phyloP scores from a whole-genome alignment of 92 coral and sea anemone genomes.

The Phymanthus crucifer region DNA sequence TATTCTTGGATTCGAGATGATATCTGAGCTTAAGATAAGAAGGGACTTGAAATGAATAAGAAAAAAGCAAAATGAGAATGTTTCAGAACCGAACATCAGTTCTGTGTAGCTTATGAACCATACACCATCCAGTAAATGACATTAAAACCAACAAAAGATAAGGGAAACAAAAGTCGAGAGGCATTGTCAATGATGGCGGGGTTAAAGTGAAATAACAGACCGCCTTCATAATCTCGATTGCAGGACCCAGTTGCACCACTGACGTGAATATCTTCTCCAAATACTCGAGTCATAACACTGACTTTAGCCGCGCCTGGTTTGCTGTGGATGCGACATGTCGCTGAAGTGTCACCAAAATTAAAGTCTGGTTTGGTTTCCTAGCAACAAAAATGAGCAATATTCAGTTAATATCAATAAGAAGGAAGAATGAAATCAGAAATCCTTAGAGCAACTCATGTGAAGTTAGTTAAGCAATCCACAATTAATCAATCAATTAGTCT shows the following conservation, averaged over 20 bases:
- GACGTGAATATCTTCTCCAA: constrained; percentile 24
- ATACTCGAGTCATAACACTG: constrained; percentile 44
- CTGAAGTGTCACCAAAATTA: constrained; percentile 16
- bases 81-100: no score
- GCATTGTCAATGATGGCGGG: constrained; percentile 66
- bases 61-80: no score
- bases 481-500: no score
- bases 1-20: no score
- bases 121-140: constrained; percentile 83
- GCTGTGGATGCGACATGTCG: constrained; percentile 19
- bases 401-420: background rate
- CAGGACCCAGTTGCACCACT: constrained; percentile 3
- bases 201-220: constrained; percentile 29
- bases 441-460: no score
- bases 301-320: constrained; percentile 18
- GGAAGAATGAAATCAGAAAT: no score
- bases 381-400: background rate
- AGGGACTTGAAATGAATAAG: background rate
- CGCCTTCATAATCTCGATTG: background rate
- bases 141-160: constrained; percentile 82
- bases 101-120: constrained; percentile 12
- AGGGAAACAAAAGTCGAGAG: constrained; percentile 83
- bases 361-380: constrained; percentile 18
- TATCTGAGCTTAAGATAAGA: background rate
- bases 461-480: no score